A percentile compares a stretch with the other conserved stretches of the same genome.
Evolutionary conservation across 2,888 invertebrate species (phyloP).

Genomic region (Notocelia uddmanniana): DNA sequence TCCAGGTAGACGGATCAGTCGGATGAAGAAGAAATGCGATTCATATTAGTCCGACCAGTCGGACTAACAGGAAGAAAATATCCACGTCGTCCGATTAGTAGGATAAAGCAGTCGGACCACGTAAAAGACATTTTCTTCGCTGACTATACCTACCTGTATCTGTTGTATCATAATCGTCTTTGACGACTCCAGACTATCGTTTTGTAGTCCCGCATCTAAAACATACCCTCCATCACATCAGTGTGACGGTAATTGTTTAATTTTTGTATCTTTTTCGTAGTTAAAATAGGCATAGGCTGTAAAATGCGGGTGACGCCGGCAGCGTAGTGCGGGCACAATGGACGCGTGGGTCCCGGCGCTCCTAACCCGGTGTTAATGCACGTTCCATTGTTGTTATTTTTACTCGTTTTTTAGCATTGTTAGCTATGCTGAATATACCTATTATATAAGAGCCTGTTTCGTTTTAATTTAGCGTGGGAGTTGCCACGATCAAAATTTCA

Average conservation of each 20-base stretch:
- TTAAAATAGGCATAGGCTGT: constrained; percentile 52
- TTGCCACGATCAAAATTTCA: too few species aligned
- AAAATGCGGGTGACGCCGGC: constrained; percentile 42
- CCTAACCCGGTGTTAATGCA: constrained; percentile 7
- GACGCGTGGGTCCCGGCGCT: constrained; percentile 50
- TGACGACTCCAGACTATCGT: too few species aligned
- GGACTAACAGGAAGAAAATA: too few species aligned
- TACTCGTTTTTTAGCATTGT: background rate
- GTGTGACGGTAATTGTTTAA: constrained; percentile 45
- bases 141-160: too few species aligned
- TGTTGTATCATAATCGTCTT: too few species aligned
- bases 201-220: constrained; percentile 19
- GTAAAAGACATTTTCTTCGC: too few species aligned
- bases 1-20: too few species aligned
- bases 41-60: too few species aligned
- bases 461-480: too few species aligned
- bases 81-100: too few species aligned
- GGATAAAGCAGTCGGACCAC: too few species aligned
- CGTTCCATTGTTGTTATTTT: constrained; percentile 2
- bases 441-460: background rate
- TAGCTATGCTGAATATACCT: background rate
- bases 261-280: constrained; percentile 48
- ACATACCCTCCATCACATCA: background rate
- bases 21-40: too few species aligned
- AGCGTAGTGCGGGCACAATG: constrained; percentile 58